Evolutionary conservation across 2,113 vertebrate species (phyloP).

Genomic region (Pollachius pollachius): DNA sequence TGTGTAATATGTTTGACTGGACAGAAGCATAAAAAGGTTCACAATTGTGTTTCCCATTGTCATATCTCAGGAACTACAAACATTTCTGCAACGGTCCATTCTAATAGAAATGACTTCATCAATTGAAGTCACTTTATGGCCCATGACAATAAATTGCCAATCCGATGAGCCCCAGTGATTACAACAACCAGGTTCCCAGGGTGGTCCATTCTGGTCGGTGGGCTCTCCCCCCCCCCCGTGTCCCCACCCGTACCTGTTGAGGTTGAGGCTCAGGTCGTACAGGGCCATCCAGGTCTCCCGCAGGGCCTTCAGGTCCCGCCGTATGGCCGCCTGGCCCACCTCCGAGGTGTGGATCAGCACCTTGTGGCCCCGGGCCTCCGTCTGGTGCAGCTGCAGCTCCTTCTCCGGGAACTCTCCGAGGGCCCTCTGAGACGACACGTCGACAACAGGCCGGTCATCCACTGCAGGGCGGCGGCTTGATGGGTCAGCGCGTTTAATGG

Average conservation of each 20-base stretch:
- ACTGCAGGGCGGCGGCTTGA: not conserved
- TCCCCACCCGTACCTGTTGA: constrained; percentile 58
- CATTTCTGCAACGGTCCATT: too few species aligned
- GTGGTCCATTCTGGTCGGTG: not conserved
- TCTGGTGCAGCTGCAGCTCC: constrained; percentile 80
- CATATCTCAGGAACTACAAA: too few species aligned
- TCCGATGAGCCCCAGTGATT: not conserved
- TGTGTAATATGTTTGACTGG: too few species aligned
- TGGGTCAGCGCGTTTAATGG: too few species aligned
- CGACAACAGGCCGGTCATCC: not conserved
- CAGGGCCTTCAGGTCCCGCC: constrained; percentile 75
- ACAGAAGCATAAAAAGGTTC: too few species aligned
- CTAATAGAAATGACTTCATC: too few species aligned
- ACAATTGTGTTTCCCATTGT: too few species aligned
- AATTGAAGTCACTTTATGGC: too few species aligned
- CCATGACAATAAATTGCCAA: not conserved
- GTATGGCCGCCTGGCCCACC: constrained; percentile 78
- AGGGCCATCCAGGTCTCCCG: constrained; percentile 72
- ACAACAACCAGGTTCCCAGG: not conserved
- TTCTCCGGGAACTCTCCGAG: constrained; percentile 83
- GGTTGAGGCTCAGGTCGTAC: constrained; percentile 59
- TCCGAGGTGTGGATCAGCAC: constrained; percentile 80
- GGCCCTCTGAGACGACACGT: constrained; percentile 70
- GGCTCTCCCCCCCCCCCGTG: not conserved
- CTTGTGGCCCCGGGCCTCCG: constrained; percentile 71